Evolutionary conservation across 2,113 vertebrate genomes (phyloP).

Genomic region (Tympanuchus pallidicinctus): DNA sequence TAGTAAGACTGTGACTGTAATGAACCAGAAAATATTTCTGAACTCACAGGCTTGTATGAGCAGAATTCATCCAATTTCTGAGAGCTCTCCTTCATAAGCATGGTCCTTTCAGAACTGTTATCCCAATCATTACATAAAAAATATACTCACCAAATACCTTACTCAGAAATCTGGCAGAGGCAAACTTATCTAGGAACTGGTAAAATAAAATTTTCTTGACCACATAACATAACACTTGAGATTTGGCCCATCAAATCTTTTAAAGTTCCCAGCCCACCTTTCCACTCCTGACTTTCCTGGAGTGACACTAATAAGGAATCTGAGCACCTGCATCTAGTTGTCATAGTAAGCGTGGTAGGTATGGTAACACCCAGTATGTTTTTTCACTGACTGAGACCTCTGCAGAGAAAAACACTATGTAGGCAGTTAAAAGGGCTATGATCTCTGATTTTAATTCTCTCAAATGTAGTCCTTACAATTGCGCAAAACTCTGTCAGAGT

Average conservation of each 20-base stretch:
- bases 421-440: neutral
- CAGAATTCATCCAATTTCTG: neutral
- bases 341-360: neutral
- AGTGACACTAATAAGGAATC: neutral
- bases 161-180: neutral
- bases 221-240: neutral
- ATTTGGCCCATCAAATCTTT: neutral
- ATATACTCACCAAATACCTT: neutral
- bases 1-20: neutral
- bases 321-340: neutral
- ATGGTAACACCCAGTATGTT: neutral
- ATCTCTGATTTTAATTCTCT: neutral
- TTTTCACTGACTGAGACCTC: neutral
- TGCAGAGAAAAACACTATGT: neutral
- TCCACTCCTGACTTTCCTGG: neutral
- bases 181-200: neutral
- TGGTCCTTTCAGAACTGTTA: neutral
- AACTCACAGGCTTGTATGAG: neutral
- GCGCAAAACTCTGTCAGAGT: neutral
- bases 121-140: neutral
- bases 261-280: neutral
- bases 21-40: neutral
- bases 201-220: constrained; percentile 3
- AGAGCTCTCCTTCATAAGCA: neutral
- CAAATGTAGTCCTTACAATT: neutral